Evolutionary conservation across 1,140 invertebrate species (phyloP).

Genomic region (Diorhabda carinulata): DNA sequence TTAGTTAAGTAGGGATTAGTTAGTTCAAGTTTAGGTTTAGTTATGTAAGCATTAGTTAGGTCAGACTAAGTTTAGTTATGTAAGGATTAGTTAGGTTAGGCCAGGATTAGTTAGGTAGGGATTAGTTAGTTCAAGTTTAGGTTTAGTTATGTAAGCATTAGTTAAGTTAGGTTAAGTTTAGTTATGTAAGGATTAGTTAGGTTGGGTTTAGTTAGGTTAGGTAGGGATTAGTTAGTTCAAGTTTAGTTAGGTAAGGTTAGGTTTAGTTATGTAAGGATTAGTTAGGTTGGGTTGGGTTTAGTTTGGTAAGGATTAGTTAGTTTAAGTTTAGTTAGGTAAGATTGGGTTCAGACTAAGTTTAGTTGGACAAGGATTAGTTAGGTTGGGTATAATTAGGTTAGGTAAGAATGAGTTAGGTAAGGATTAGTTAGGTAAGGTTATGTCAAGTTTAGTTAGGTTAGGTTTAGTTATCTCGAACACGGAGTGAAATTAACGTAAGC

Average conservation of each 20-base stretch:
- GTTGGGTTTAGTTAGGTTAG: not conserved
- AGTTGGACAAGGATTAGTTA: not conserved
- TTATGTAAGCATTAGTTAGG: too few species aligned
- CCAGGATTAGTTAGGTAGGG: not conserved
- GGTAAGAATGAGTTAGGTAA: not conserved
- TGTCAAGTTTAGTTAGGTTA: too few species aligned
- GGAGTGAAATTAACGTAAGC: too few species aligned
- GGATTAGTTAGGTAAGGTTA: too few species aligned
- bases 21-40: not conserved
- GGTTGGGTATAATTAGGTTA: not conserved
- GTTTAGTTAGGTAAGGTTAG: too few species aligned
- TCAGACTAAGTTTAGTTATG: too few species aligned
- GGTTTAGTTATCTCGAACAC: too few species aligned
- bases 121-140: not conserved
- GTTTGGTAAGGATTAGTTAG: too few species aligned
- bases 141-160: not conserved
- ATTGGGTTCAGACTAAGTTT: not conserved
- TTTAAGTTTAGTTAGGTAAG: not conserved
- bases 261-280: too few species aligned
- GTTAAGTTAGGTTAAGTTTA: not conserved
- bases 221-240: not conserved
- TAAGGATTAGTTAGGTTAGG: not conserved
- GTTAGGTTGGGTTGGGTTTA: too few species aligned
- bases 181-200: not conserved
- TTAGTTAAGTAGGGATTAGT: not conserved